These are phyloP conservation scores for Tachina fera DNA, from an alignment of 2,888 invertebrate genomes.

Conservation along the genomic window DNA sequence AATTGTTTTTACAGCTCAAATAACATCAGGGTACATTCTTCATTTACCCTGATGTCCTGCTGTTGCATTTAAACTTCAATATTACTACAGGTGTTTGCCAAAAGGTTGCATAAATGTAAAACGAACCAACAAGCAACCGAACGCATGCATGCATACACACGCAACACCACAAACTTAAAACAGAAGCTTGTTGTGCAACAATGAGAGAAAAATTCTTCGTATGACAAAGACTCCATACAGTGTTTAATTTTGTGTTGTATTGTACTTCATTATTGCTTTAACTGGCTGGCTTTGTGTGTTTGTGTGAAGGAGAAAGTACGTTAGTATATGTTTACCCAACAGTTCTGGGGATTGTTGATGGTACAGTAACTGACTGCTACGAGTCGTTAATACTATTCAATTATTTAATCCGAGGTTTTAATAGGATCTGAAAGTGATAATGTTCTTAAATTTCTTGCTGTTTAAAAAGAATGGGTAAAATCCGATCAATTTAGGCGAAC, in stretches of 20 bases:
- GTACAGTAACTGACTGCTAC: too few relatives aligned
- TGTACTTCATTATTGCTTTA: constrained; percentile 49
- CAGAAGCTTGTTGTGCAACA: constrained; percentile 28
- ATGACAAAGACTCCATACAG: constrained; percentile 54
- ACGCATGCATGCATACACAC: neutral
- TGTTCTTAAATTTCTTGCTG: neutral
- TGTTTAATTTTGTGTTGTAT: constrained; percentile 55
- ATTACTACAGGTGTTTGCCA: constrained; percentile 68
- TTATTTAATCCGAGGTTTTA: too few relatives aligned
- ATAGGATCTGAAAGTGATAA: too few relatives aligned
- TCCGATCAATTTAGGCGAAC: too few relatives aligned
- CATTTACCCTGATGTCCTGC: constrained; percentile 65
- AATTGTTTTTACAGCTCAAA: constrained; percentile 65
- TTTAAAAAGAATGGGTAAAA: too few relatives aligned
- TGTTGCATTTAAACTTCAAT: constrained; percentile 66
- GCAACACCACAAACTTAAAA: neutral
- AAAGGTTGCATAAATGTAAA: constrained; percentile 49
- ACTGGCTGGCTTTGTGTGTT: constrained; percentile 1
- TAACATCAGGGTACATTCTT: constrained; percentile 69
- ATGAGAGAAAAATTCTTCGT: neutral
- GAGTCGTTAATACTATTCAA: too few relatives aligned
- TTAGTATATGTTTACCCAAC: neutral
- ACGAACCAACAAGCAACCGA: constrained; percentile 1
- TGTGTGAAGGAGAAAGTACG: neutral
- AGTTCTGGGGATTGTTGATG: neutral